These are phyloP conservation scores for Pardalotus punctatus DNA, from an alignment of 2,113 vertebrate genomes.

Conservation along the genomic window DNA sequence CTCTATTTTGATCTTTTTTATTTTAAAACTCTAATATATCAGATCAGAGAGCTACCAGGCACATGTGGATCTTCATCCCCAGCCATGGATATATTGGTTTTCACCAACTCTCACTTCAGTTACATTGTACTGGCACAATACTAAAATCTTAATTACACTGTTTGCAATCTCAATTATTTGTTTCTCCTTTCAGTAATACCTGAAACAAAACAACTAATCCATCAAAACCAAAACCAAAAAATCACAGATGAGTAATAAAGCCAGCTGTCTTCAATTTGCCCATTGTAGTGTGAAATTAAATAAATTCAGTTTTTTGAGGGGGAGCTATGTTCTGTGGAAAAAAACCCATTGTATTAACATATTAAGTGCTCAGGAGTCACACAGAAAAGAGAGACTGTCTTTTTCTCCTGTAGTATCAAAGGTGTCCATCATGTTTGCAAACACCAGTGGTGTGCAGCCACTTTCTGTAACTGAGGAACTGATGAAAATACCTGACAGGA, in stretches of 20 bases:
- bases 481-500: not conserved
- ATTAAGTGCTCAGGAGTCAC: not conserved
- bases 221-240: constrained; percentile 44
- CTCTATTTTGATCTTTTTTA: not conserved
- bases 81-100: not conserved
- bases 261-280: constrained; percentile 35
- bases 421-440: not conserved
- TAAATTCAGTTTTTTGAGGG: not conserved
- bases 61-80: not conserved
- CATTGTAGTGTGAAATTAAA: not conserved
- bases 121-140: not conserved
- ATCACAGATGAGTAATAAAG: constrained; percentile 13
- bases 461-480: not conserved
- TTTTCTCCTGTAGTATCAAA: not conserved
- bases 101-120: constrained; percentile 20
- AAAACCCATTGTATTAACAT: not conserved
- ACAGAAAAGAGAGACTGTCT: not conserved
- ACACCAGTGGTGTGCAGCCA: not conserved
- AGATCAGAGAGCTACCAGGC: not conserved
- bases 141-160: constrained; percentile 52
- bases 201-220: constrained; percentile 57
- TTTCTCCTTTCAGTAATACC: constrained; percentile 42
- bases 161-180: constrained; percentile 21
- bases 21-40: not conserved
- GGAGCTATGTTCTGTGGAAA: not conserved